phyloP scores from a whole-genome alignment of 1,140 invertebrate species.

The Zaprionus lachaisei region DNA sequence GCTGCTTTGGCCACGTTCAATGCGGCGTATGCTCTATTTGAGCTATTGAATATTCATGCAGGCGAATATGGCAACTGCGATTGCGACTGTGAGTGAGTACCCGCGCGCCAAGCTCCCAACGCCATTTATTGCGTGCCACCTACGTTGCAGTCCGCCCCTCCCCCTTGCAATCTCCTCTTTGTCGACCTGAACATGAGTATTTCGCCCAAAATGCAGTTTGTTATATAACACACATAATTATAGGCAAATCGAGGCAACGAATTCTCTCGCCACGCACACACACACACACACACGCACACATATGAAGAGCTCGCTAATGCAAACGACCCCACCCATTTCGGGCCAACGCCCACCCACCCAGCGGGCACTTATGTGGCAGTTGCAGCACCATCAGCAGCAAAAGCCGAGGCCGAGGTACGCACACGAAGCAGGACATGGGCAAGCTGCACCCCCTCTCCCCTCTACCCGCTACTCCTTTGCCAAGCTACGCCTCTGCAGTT shows the following conservation, averaged over 20 bases:
- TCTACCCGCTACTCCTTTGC: background rate
- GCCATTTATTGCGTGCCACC: conserved; percentile 4
- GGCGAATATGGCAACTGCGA: conserved; percentile 29
- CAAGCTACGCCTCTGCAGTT: background rate
- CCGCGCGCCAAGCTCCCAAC: background rate
- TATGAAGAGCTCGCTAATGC: conserved; percentile 37
- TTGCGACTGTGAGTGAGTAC: conserved; percentile 7
- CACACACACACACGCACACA: conserved; percentile 38
- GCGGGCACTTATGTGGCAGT: conserved; percentile 78
- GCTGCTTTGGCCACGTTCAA: conserved; percentile 39
- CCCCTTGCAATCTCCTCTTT: background rate
- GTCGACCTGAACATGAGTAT: conserved; percentile 44
- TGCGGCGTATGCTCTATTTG: conserved; percentile 77
- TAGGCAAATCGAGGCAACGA: conserved; percentile 82
- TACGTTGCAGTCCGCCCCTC: background rate
- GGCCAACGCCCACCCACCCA: conserved; percentile 29
- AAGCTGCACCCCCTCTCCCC: background rate
- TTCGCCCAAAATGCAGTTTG: conserved; percentile 78
- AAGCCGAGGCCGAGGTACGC: conserved; percentile 61
- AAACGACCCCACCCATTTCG: conserved; percentile 14
- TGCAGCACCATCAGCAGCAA: conserved; percentile 51
- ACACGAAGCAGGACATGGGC: conserved; percentile 39
- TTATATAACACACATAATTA: conserved; percentile 84
- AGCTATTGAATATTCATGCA: conserved; percentile 80
- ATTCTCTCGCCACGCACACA: conserved; percentile 76